Conservation (phyloP, 92 coral and sea anemone species). For the Zoanthus solanderi region DNA sequence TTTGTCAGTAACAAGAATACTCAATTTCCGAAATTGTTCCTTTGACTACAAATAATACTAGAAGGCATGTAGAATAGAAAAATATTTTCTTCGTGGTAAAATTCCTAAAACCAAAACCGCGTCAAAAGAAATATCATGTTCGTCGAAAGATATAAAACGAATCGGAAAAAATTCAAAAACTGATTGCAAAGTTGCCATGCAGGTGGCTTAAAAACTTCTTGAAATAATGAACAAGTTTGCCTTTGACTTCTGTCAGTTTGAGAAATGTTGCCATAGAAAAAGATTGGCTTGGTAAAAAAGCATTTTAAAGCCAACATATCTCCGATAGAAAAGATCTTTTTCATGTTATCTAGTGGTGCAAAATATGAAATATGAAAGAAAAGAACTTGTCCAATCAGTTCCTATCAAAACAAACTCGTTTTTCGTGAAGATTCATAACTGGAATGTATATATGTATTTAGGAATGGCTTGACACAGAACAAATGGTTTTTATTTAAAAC, state of each 20-base stretch:
- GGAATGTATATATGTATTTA: no score
- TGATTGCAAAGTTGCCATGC: background rate
- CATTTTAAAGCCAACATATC: background rate
- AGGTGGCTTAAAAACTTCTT: background rate
- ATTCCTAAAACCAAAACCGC: background rate
- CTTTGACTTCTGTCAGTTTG: slow-evolving; percentile 1
- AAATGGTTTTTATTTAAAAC: no score
- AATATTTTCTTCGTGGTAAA: background rate
- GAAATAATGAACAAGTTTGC: background rate
- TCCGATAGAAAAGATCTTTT: background rate
- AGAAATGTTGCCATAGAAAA: background rate
- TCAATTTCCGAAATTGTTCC: background rate
- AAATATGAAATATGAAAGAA: background rate
- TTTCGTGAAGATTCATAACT: no score
- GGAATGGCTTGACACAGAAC: no score
- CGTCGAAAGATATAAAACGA: background rate
- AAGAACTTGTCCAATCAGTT: no score
- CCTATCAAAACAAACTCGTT: no score
- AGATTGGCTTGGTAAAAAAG: background rate
- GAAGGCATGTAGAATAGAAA: background rate
- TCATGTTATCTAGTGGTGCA: no score
- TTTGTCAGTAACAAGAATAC: background rate
- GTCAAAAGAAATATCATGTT: background rate
- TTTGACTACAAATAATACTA: background rate
- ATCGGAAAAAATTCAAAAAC: background rate